Evolutionary conservation across 2,797 vertebrate species (phyloP), one percentile per base, ranked within the genome.

Genomic region (Aplochiton taeniatus): DNA sequence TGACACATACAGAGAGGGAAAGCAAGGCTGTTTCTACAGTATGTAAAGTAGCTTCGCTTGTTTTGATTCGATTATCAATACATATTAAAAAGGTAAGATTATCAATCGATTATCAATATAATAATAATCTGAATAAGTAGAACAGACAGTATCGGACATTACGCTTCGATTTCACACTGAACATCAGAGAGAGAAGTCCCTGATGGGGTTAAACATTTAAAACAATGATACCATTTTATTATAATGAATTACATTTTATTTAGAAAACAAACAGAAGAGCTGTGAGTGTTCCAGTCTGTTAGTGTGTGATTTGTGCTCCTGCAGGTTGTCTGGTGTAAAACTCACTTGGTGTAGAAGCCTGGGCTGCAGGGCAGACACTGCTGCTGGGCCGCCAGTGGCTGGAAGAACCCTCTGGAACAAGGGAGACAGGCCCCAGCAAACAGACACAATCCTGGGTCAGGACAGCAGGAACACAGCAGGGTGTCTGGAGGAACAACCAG

Each of bases 261-360:
- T 31, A 31, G 6, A 31, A 31, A 31, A 31, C 31, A 31, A 31
- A 31, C 31, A 31, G 6, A 31, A 31, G 6, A 31, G 31, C 2
- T 31, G 31, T 31, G 2, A 31, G 3, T 31, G 31, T 31, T 31
- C 6, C 3, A 31, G 31, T 31, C 3, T 31, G 2, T 31, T 2
- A 31, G 31, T 31, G 31, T 31, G 2, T 2, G 31, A 31, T 31
- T 31, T 31, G 31, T 2, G 31, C 31, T 31, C 31, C 6, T 31
- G 31, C 31, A 31, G n/a, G 61, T 64, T 46, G 0, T 16, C 10
- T 60, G 9, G 41, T 41, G 5, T 17, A 11, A n/a, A 13, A 71
- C 87, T 87, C 84, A 96, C 95, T 93, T 94, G 77, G 81, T 68
- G 66, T 93, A 95, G 66, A 44, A 89, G 0, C 95, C 95, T 44